Conservation (phyloP, 2,888 invertebrate genomes). For the Invenusta paracnida region DNA sequence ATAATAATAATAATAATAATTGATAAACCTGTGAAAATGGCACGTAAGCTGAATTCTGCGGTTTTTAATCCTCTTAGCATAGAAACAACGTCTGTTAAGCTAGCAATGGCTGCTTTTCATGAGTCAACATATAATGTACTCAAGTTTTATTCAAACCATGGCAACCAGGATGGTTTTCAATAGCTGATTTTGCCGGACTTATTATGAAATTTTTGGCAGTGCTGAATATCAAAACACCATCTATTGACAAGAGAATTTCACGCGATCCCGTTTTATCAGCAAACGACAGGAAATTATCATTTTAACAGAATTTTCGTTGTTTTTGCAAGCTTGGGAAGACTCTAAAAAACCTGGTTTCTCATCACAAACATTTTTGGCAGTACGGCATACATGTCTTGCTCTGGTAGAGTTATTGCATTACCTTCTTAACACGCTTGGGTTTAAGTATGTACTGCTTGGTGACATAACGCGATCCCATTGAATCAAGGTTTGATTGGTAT, state of each 20-base stretch:
- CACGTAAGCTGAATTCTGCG: background rate
- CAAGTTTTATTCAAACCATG: background rate
- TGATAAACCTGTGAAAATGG: background rate
- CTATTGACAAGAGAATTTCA: background rate
- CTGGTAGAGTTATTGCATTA: background rate
- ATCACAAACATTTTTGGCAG: background rate
- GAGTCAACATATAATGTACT: background rate
- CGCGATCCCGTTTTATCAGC: background rate
- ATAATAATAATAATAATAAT: no score
- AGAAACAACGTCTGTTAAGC: background rate
- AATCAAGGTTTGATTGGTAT: background rate
- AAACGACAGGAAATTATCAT: background rate
- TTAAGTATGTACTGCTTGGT: background rate
- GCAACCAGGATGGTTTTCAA: background rate
- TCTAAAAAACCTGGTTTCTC: background rate
- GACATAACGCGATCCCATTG: background rate
- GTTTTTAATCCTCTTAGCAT: background rate
- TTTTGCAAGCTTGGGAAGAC: background rate
- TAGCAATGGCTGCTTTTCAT: background rate
- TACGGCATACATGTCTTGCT: background rate
- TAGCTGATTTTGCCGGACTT: background rate
- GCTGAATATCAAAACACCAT: background rate
- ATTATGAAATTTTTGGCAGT: conserved; percentile 10
- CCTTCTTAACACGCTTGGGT: background rate
- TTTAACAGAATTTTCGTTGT: background rate